Evolutionary conservation across 2,888 invertebrate genomes (phyloP), one percentile per base, ranked within the genome.

Genomic region (Trichacis sp.): DNA sequence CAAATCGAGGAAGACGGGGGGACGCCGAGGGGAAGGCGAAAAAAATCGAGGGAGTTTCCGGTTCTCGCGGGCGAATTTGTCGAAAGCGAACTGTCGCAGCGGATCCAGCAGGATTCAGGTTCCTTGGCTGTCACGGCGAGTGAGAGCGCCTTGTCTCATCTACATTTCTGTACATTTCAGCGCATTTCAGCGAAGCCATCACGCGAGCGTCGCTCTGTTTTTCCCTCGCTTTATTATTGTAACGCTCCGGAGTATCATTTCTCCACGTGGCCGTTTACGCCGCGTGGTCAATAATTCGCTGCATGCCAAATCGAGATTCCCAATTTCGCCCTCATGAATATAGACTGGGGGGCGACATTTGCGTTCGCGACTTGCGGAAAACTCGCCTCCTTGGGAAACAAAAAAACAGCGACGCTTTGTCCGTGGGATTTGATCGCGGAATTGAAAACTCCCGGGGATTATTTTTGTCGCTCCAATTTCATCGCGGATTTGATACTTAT

Each of bases 281-380:
- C 20, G 49, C 36, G 24, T 47, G 42, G 52, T 50, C 63, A 58
- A 54, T 58, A 63, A 58, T 56, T 65, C 43, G 53, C n/a, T 56
- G 46, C 52, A 61, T 47, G 52, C 45, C 50, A 40, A 58, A 59
- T 63, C 53, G 55, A 68, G 69, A 72, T 68, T 69, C 64, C 64
- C 72, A 71, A 72, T 71, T 69, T 68, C 68, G 59, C 43, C 42
- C 63, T 72, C 69, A 72, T 71, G 71, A 72, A 72, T 72, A 70
- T 57, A 65, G 55, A 68, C 63, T 38, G 47, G 45, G 38, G 19
- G 29, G 38, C 51, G 29, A 46, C 46, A 45, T 58, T 45, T 17
- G 38, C 43, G 51, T n/a, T n/a, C n/a, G n/a, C n/a, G n/a, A n/a
- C n/a, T n/a, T n/a, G n/a, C n/a, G n/a, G n/a, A n/a, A n/a, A n/a